Base-by-base conservation (phyloP, 2,888 invertebrate species). In the Spilosoma lubricipeda region DNA sequence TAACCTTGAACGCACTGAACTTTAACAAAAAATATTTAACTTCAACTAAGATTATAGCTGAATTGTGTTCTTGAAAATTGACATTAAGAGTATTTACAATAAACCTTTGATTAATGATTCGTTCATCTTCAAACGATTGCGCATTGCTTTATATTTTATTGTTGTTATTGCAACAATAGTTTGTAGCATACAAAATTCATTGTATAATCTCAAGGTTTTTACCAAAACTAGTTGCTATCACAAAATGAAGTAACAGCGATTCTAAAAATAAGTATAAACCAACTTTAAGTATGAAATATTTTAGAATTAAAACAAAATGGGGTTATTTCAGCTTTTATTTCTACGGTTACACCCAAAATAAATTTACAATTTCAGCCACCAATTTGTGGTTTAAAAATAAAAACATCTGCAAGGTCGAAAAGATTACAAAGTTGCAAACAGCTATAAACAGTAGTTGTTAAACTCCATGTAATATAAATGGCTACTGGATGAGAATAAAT, bases 71-170 rank as follows among this genome's bases (percentile, higher is more conserved):
- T 85, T 85, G 83, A 86, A 86, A 81, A 84, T 85, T 83, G 81
- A 88, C 89, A 78, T 84, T 82, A 87, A 87, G 86, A 85, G 83
- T 85, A 83, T 87, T 87, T 86, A 85, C 84, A 87, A 86, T 88
- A 85, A 83, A 81, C 80, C 83, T 86, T 81, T 90, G 89, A 92
- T 91, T 90, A 90, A 92, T 90, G 89, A 86, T 82, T 81, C 77
- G 72, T 81, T 83, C 82, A 85, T 87, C 89, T 85, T 86, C 85
- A 86, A 82, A 82, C 20, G 64, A 71, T 36, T 15, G 39, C 27
- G 27, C n/a, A 71, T 65, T 71, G 64, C 71, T 71, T 70, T 70
- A 42, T 70, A 70, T 70, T 63, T 45, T 42, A 64, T 27, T 36
- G 30, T 70, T 70, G 23, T 70, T 70, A 39, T 42, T 70, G 36